Evolutionary conservation across 2,888 invertebrate genomes (phyloP), one percentile per base, ranked within the genome.

Genomic region (Oithona nana): DNA sequence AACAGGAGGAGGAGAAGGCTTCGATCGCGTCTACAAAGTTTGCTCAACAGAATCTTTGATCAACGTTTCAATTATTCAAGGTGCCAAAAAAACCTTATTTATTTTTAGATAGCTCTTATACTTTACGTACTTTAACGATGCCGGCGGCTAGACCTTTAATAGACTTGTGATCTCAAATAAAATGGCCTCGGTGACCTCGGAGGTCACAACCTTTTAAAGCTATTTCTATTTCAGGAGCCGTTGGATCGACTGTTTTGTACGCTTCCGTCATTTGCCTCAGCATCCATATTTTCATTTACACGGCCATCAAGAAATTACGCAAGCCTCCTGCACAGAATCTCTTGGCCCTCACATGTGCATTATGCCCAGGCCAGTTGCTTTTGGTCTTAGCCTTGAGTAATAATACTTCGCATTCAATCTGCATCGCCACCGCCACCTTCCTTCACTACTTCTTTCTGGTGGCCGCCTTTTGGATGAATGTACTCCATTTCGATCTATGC

Each of bases 351-450:
- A 24, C 59, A 22, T 49, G 49, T 28, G n/a, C 59, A 22, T 50
- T 59, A 6, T 50, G 24, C 49, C 24, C 29, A 11, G n/a, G 20
- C 26, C 59, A 59, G 24, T 29, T 59, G 26, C 20, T 59, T 16
- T 13, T 50, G 48, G 28, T 59, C 4, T 24, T 28, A n/a, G 59
- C 26, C 6, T 24, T 57, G 24, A 24, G 24, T 28, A 49, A 59
- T 28, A 24, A 59, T 22, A 6, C 22, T 50, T 59, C 59, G 3
- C 59, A 59, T 50, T 59, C 59, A 16, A 59, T 59, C 16, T 59
- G 59, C 49, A 50, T 59, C n/a, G 48, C 50, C 49, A 59, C 24
- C 28, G 48, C 59, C 28, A 59, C 49, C 22, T 48, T 16, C 16
- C 22, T 59, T 1, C 59, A 59, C 28, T 59, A 49, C 59, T 50